Base-by-base conservation (phyloP, 2,888 invertebrate genomes). In the Drosophila neutralis region DNA sequence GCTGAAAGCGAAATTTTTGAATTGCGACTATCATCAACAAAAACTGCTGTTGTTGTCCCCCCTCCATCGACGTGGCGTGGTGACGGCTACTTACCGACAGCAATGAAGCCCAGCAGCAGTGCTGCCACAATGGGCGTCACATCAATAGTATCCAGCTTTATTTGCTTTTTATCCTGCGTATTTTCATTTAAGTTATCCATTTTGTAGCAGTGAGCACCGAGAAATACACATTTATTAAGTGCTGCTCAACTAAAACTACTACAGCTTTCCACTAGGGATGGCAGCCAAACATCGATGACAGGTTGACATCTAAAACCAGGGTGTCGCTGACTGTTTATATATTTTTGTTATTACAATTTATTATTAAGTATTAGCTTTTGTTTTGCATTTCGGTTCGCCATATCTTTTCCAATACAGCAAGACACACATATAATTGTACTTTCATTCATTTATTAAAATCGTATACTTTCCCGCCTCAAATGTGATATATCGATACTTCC, bases 141-240 rank as follows among this genome's bases (percentile, higher is more conserved):
- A 65, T 92, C 87, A 15, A 90, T 64, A 15, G 89, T 87, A 0
- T 85, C 79, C 64, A 91, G 53, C 56, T 90, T 91, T 8, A 89
- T 76, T 38, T 84, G 81, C 51, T 87, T 78, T 10, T 87, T 83
- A 45, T 78, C 78, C 36, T 72, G 75, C 8, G 62, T 40, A 57
- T 85, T 88, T 73, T 86, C 78, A 71, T 87, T 86, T 66, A 85
- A 67, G 80, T 86, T 90, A 52, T 92, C 91, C 93, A 92, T 92
- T 80, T 78, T 87, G 35, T 4, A 4, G 5, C 18, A 31, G 33
- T 31, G 8, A 29, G 21, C 31, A 54, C 27, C 18, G 18, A 35
- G 56, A 67, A 69, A 36, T 33, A 29, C 21, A n/a, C 38, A 76
- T 15, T 38, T 80, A 71, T 42, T 1, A 11, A n/a, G 27, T 56